These are phyloP conservation scores for Betta splendens DNA, from an alignment of 2,797 vertebrate species.

Conservation along the genomic window DNA sequence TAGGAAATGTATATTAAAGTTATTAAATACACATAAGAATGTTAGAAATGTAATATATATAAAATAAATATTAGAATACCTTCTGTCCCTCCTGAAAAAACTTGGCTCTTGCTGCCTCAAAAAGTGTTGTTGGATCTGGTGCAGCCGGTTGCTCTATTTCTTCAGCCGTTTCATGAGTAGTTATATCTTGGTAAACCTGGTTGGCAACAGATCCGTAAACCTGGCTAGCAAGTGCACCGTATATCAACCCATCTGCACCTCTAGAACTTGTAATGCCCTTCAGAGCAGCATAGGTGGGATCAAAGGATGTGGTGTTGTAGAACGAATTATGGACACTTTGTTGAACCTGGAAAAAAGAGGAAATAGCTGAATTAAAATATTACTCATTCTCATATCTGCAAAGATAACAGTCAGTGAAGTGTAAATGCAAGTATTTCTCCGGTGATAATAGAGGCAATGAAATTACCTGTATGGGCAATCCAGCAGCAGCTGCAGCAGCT, in stretches of 20 bases:
- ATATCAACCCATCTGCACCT: conserved; percentile 80
- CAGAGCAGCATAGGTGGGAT: conserved; percentile 82
- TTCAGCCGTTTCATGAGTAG: conserved; percentile 46
- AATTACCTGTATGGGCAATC: conserved; percentile 81
- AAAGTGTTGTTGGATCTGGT: conserved; percentile 79
- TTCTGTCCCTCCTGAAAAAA: conserved; percentile 86
- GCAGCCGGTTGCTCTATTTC: conserved; percentile 50
- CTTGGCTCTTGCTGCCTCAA: conserved; percentile 84
- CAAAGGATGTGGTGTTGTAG: conserved; percentile 83
- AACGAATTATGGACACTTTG: conserved; percentile 86
- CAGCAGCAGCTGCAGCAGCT: conserved; percentile 81
- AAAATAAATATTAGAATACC: conserved; percentile 49
- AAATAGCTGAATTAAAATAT: neutral
- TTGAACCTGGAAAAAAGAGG: conserved; percentile 71
- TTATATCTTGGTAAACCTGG: conserved; percentile 72
- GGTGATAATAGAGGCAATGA: no score
- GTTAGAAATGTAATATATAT: neutral
- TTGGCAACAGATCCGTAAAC: conserved; percentile 82
- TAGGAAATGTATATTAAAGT: neutral
- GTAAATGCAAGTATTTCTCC: neutral
- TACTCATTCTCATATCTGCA: neutral
- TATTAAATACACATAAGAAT: no score
- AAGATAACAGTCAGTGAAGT: neutral
- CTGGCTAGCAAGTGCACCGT: conserved; percentile 83
- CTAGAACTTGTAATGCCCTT: conserved; percentile 81